A percentile compares a stretch with the other conserved stretches of the same genome.
These are phyloP conservation scores for Ophiothrix spiculata DNA, from an alignment of 35 echinoderm and acorn worm species.

Conservation along the genomic window DNA sequence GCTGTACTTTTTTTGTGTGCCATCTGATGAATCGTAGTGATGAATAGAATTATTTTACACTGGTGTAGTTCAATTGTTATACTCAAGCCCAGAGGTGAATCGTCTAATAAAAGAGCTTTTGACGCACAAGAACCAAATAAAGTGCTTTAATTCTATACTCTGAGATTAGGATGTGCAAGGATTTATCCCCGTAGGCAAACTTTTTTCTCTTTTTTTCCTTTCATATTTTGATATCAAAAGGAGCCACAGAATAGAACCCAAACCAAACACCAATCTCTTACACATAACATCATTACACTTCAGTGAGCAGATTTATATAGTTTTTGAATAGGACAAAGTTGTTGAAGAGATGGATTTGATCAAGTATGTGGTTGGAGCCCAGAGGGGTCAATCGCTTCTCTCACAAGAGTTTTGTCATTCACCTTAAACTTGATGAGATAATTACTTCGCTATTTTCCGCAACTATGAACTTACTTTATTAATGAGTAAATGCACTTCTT, in stretches of 20 bases:
- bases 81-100: background rate
- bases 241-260: background rate
- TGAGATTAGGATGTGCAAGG: slow-evolving; percentile 7
- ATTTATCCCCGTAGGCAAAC: background rate
- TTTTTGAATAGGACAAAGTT: background rate
- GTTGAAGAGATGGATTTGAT: background rate
- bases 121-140: background rate
- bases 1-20: background rate
- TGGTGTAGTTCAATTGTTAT: background rate
- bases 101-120: background rate
- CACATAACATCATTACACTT: no score
- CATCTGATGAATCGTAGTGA: background rate
- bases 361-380: background rate
- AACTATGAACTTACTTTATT: background rate
- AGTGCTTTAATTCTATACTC: slow-evolving; percentile 3
- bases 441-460: background rate
- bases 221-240: slow-evolving; percentile 1
- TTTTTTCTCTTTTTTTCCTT: background rate
- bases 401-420: background rate
- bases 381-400: background rate
- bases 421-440: background rate
- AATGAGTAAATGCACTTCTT: background rate
- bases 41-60: background rate
- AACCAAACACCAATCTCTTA: background rate
- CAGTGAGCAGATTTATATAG: background rate